These are phyloP conservation scores for Eurosta solidaginis DNA, from an alignment of 1,140 invertebrate genomes.

Conservation along the genomic window DNA sequence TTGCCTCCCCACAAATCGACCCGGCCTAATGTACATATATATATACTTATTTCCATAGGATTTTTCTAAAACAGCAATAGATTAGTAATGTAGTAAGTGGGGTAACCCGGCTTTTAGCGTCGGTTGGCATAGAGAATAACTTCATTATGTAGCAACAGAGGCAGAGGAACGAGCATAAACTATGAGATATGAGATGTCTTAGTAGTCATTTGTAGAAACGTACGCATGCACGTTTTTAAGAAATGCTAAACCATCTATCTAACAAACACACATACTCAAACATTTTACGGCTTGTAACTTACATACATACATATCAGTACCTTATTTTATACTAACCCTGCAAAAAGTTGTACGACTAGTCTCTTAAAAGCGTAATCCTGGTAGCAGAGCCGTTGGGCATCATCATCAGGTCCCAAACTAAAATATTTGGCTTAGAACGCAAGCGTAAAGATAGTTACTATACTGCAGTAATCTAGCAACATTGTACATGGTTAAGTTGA, in stretches of 20 bases:
- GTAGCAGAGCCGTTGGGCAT: too few species aligned
- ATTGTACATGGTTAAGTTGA: too few species aligned
- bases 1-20: too few species aligned
- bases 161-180: background rate
- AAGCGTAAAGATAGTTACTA: too few species aligned
- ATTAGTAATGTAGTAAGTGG: background rate
- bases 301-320: background rate
- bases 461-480: too few species aligned
- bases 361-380: too few species aligned
- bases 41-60: background rate
- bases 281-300: background rate
- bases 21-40: background rate
- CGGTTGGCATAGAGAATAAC: conserved; percentile 21
- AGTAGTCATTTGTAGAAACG: background rate
- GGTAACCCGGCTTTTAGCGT: background rate
- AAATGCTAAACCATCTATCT: background rate
- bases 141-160: background rate
- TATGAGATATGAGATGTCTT: conserved; percentile 23
- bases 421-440: too few species aligned
- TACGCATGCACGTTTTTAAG: background rate
- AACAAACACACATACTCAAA: background rate
- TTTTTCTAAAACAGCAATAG: background rate
- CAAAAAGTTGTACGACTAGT: too few species aligned
- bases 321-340: too few species aligned
- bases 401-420: too few species aligned